A percentile compares a stretch with the other conserved stretches of the same genome.
These are phyloP conservation scores for Corythornis leucogaster DNA, from an alignment of 2,797 vertebrate species.

Conservation along the genomic window DNA sequence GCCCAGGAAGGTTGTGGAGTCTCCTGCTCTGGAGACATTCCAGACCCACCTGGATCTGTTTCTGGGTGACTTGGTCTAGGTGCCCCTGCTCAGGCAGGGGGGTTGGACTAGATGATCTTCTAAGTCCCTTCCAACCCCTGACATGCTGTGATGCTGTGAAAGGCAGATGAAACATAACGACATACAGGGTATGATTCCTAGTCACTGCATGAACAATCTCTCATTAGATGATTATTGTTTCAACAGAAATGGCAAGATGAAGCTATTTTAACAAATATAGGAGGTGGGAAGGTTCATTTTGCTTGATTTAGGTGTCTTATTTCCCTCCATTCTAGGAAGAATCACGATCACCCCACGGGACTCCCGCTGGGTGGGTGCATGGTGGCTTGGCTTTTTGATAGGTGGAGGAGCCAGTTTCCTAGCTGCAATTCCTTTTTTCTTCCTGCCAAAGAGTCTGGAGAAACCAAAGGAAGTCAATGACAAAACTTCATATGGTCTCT, in stretches of 20 bases:
- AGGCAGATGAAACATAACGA: background rate
- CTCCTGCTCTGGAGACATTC: too few relatives aligned
- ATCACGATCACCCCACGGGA: slow-evolving; percentile 88
- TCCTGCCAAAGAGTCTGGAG: slow-evolving; percentile 84
- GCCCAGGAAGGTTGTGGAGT: too few relatives aligned
- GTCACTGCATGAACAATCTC: background rate
- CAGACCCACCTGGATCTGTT: too few relatives aligned
- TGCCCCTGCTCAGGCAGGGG: too few relatives aligned
- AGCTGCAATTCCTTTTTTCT: slow-evolving; percentile 89
- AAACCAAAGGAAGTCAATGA: slow-evolving; percentile 3
- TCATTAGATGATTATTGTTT: background rate
- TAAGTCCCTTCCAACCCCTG: too few relatives aligned
- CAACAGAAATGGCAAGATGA: background rate
- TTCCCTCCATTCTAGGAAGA: slow-evolving; percentile 77
- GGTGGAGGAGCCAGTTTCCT: slow-evolving; percentile 79
- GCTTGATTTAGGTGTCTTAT: background rate
- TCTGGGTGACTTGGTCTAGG: too few relatives aligned
- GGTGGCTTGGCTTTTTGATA: slow-evolving; percentile 92
- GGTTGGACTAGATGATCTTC: too few relatives aligned
- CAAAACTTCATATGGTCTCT: background rate
- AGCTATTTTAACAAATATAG: background rate
- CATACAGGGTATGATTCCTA: background rate
- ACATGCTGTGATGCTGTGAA: background rate
- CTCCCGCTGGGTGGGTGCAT: slow-evolving; percentile 94
- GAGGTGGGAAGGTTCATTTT: background rate